Percentiles rank a stretch among this genome's conserved stretches.
These are phyloP conservation scores for Lepidonotus clava DNA, from an alignment of 2,888 invertebrate species.

Conservation along the genomic window DNA sequence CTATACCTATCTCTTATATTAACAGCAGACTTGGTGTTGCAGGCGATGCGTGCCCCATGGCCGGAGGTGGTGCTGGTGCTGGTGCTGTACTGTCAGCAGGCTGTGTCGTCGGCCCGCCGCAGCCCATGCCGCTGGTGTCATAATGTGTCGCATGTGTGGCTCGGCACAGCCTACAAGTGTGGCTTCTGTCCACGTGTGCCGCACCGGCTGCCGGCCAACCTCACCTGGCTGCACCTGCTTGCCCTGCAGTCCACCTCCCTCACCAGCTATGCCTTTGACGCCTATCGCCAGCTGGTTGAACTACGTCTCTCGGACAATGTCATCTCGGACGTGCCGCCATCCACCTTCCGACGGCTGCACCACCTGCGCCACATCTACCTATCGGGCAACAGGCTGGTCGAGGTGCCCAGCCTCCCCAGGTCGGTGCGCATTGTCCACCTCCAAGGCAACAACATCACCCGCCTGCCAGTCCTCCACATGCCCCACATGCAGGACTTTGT, in stretches of 20 bases:
- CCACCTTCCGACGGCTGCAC: conserved; percentile 30
- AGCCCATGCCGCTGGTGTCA: conserved; percentile 45
- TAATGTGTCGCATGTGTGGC: conserved; percentile 40
- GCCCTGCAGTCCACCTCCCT: conserved; percentile 17
- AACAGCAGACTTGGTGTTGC: neutral
- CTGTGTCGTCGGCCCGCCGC: neutral
- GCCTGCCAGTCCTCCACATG: conserved; percentile 14
- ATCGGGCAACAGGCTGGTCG: neutral
- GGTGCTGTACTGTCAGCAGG: neutral
- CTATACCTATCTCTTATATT: too few species aligned
- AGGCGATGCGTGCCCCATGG: conserved; percentile 9
- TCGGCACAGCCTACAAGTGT: conserved; percentile 38
- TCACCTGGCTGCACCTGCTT: conserved; percentile 45
- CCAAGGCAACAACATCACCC: conserved; percentile 19
- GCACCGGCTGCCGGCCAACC: conserved; percentile 14
- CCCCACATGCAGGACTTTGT: conserved; percentile 32
- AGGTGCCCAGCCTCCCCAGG: conserved; percentile 1
- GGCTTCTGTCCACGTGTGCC: conserved; percentile 43
- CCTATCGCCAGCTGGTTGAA: conserved; percentile 33
- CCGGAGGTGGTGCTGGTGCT: neutral
- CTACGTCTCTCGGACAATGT: neutral
- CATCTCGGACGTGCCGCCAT: neutral
- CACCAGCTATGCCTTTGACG: neutral
- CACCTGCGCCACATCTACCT: conserved; percentile 28
- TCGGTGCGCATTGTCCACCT: conserved; percentile 13